phyloP scores from a whole-genome alignment of 2,113 vertebrate species.

The Nymphicus hollandicus region DNA sequence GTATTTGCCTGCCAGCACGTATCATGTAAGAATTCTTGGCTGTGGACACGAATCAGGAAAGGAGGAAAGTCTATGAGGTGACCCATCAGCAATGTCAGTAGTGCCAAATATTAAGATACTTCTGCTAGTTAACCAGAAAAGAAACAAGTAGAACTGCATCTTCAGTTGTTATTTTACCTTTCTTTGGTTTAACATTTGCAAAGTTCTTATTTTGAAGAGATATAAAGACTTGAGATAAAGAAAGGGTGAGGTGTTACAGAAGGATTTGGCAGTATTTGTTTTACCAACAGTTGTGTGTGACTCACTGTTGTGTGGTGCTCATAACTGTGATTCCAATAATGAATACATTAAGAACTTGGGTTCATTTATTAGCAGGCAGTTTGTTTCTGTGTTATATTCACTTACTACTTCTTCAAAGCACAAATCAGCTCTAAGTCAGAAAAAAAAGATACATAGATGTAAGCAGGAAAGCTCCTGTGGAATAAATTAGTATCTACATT shows the following conservation, averaged over 20 bases:
- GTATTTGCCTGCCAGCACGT: neutral
- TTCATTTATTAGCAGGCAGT: constrained; percentile 5
- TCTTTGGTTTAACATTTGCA: neutral
- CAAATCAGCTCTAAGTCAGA: neutral
- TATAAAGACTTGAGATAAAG: neutral
- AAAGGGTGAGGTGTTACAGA: neutral
- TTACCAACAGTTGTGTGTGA: constrained; percentile 24
- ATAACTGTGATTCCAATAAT: neutral
- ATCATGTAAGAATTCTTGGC: neutral
- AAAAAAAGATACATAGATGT: neutral
- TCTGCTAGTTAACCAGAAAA: neutral
- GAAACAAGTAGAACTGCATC: neutral
- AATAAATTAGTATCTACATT: neutral
- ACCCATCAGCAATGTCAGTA: neutral
- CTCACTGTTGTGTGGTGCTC: constrained; percentile 14
- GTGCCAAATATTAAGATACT: neutral
- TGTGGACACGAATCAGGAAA: neutral
- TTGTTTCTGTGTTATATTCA: neutral
- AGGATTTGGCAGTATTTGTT: constrained; percentile 29
- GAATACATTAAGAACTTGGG: neutral
- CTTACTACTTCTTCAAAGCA: neutral
- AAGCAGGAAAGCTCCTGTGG: neutral
- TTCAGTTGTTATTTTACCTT: neutral
- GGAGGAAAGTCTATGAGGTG: neutral
- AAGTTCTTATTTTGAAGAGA: neutral